These are phyloP conservation scores for Rhysida immarginata DNA, from an alignment of 1,140 invertebrate genomes.

Conservation along the genomic window DNA sequence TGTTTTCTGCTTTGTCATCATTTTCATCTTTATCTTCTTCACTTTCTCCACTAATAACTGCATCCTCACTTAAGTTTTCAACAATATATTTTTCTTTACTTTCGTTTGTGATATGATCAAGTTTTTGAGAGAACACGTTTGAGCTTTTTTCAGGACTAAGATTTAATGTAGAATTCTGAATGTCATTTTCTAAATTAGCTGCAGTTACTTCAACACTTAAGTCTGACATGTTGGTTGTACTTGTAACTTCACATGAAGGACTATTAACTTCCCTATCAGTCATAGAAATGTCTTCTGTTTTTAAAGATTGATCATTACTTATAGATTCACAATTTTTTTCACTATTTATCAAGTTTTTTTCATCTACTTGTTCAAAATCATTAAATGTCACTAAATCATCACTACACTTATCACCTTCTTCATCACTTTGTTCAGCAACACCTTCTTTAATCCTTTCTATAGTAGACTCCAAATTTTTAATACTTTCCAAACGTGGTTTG, in stretches of 20 bases:
- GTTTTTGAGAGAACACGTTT: not conserved
- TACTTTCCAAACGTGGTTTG: not conserved
- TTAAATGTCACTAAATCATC: too few relatives aligned
- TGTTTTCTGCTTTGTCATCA: not conserved
- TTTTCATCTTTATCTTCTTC: not conserved
- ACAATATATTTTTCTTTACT: not conserved
- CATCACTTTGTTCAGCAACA: not conserved
- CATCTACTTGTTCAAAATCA: too few relatives aligned
- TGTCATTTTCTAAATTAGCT: too few relatives aligned
- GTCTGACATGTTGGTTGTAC: not conserved
- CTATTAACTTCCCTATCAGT: not conserved
- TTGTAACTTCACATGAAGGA: not conserved
- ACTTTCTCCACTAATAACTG: too few relatives aligned
- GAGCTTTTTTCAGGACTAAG: too few relatives aligned
- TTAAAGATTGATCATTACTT: too few relatives aligned
- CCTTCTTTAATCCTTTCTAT: conserved; percentile 12
- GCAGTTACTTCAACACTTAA: not conserved
- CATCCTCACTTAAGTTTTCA: not conserved
- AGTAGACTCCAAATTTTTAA: conserved; percentile 2
- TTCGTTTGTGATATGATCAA: not conserved
- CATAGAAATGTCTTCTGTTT: too few relatives aligned
- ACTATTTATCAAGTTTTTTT: too few relatives aligned
- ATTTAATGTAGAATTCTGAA: too few relatives aligned
- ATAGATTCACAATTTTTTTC: too few relatives aligned
- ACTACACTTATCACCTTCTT: not conserved